Evolutionary conservation across 2,888 invertebrate genomes (phyloP).

Genomic region (Penaeus monodon): DNA sequence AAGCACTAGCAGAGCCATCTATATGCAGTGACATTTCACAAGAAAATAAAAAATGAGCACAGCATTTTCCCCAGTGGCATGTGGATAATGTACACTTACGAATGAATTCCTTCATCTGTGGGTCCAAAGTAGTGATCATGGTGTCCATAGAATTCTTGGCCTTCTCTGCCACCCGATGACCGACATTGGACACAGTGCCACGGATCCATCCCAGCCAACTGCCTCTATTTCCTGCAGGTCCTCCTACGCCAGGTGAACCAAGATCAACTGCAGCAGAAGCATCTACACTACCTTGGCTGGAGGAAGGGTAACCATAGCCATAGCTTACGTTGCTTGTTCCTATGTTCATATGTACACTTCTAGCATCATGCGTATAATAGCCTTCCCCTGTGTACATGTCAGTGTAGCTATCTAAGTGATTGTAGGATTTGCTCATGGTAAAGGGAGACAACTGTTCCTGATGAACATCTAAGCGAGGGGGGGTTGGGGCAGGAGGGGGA

Average conservation of each 20-base stretch:
- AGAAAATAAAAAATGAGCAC: no score
- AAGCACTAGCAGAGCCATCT: no score
- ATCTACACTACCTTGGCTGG: slow-evolving; percentile 43
- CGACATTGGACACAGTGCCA: slow-evolving; percentile 61
- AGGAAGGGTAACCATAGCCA: slow-evolving; percentile 33
- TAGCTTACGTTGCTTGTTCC: slow-evolving; percentile 19
- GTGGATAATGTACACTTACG: slow-evolving; percentile 78
- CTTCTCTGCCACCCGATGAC: slow-evolving; percentile 78
- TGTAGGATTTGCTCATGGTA: slow-evolving; percentile 42
- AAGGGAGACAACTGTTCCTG: slow-evolving; percentile 41
- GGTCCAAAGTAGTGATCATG: slow-evolving; percentile 88
- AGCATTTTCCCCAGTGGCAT: no score
- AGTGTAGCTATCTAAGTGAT: background rate
- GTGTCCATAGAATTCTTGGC: slow-evolving; percentile 86
- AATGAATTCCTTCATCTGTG: slow-evolving; percentile 89
- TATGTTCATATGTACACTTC: background rate
- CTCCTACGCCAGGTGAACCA: slow-evolving; percentile 34
- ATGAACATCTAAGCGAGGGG: slow-evolving; percentile 46
- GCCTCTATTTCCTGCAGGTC: slow-evolving; percentile 2
- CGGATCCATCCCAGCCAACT: slow-evolving; percentile 64
- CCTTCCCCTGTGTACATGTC: background rate
- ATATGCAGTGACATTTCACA: no score
- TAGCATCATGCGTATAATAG: background rate
- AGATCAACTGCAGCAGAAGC: slow-evolving; percentile 45
- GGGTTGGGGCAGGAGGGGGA: slow-evolving; percentile 12